Conservation (phyloP, 1,140 invertebrate species). For the Drosophila carrolli region DNA sequence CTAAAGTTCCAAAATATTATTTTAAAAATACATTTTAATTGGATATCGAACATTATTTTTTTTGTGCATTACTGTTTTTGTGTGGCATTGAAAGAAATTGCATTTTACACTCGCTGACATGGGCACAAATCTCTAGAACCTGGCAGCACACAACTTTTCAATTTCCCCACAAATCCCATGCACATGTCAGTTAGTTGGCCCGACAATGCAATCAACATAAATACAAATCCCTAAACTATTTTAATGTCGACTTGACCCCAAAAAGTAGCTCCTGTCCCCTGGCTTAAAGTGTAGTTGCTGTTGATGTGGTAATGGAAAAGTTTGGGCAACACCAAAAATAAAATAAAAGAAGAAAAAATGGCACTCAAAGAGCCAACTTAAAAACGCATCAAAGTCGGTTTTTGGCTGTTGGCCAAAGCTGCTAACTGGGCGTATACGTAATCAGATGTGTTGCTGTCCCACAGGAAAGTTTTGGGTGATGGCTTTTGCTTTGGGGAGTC, state of each 20-base stretch:
- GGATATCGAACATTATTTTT: background rate
- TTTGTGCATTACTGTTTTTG: slow-evolving; percentile 5
- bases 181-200: slow-evolving; percentile 58
- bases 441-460: slow-evolving; percentile 45
- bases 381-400: slow-evolving; percentile 71
- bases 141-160: slow-evolving; percentile 65
- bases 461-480: slow-evolving; percentile 39
- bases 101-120: slow-evolving; percentile 58
- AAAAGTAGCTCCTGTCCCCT: slow-evolving; percentile 23
- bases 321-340: slow-evolving; percentile 25
- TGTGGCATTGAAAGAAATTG: slow-evolving; percentile 62
- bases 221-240: slow-evolving; percentile 83
- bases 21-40: background rate
- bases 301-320: slow-evolving; percentile 73
- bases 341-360: slow-evolving; percentile 18
- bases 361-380: slow-evolving; percentile 55
- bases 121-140: slow-evolving; percentile 53
- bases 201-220: slow-evolving; percentile 82
- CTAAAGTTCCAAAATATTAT: background rate
- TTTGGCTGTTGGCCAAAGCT: slow-evolving; percentile 65
- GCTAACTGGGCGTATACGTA: slow-evolving; percentile 64
- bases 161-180: slow-evolving; percentile 51
- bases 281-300: slow-evolving; percentile 21
- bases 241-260: slow-evolving; percentile 72
- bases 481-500: slow-evolving; percentile 28